Evolutionary conservation across 2,888 invertebrate genomes (phyloP), one percentile per base, ranked within the genome.

Genomic region (Mesorhabditis spiculigera): DNA sequence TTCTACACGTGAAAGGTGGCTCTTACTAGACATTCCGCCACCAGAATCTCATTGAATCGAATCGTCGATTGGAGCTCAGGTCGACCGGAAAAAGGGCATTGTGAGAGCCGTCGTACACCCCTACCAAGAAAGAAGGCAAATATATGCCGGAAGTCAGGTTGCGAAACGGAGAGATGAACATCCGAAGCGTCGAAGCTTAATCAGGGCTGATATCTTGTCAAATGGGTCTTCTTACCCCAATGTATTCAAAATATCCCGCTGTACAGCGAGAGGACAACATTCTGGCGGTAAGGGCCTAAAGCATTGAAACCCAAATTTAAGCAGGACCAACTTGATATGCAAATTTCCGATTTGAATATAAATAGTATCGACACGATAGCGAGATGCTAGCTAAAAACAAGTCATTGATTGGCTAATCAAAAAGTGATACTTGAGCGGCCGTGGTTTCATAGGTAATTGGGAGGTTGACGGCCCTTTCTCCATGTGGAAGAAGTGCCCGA

Each of bases 311-410:
- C 8, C n/a, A 13, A 13, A n/a, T 50, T 50, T 50, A n/a, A 13
- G 58, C n/a, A 50, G 58, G n/a, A 50, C 58, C 8, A 50, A 50
- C 58, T 50, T 50, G 58, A 50, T 50, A 50, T 50, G 58, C n/a
- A 50, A 50, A 50, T 50, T 50, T 50, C 58, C 58, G n/a, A 50
- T 50, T 50, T 50, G 58, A 10, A 50, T 10, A n/a, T 50, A 50
- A 10, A 50, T 13, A 13, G 58, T 50, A 50, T 50, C 58, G 10
- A 50, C 58, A 13, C 58, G 8, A 50, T 50, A 50, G 8, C n/a
- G 58, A n/a, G n/a, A 13, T 10, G 58, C 58, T 50, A 50, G 58
- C 58, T 50, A 50, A 50, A 50, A 50, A 50, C 8, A n/a, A 10
- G 8, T 50, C 58, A 50, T 13, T n/a, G n/a, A 50, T 50, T 3